Evolutionary conservation across 2,888 invertebrate genomes (phyloP), one percentile per base, ranked within the genome.

Genomic region (Maniola hyperantus): DNA sequence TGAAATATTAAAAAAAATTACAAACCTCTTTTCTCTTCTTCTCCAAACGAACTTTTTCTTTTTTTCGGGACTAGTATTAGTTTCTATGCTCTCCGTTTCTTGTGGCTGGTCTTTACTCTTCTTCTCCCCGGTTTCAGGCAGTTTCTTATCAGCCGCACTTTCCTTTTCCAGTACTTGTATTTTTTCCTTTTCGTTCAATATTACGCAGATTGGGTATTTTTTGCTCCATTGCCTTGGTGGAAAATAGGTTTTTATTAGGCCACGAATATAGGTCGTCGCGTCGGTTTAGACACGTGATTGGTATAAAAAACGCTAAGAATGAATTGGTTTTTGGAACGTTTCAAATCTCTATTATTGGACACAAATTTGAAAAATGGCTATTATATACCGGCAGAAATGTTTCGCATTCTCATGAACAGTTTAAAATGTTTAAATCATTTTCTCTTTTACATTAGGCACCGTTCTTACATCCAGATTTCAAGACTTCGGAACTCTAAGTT

Each of bases 201-300:
- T 90, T 57, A 98, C 91, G 82, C 97, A 97, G 76, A 98, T 97
- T 0, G 98, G 98, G 86, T 98, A 98, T 84, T 98, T 98, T 85
- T 98, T 97, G 86, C 97, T 97, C 97, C 98, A 98, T 77, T 94
- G 93, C 79, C 96, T 95, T 74, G 65, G 80, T 79, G 46, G 26
- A 69, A 69, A 69, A 42, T 26, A n/a, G 36, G 10, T 18, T 20
- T 33, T 46, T 50, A 36, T 60, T 60, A 26, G 18, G 34, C 36
- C 20, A 58, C n/a, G 57, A 44, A 42, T 20, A 42, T 64, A 65
- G 67, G 67, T 66, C 64, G 57, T 13, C 44, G 6, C 64, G 57
- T 13, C 44, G 6, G 58, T 64, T 42, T 66, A 63, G 61, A 65
- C 61, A 50, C 36, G 20, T 58, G 20, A 64, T 39, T 15, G 8